phyloP scores from a whole-genome alignment of 2,797 vertebrate genomes.

The Alcedo atthis region DNA sequence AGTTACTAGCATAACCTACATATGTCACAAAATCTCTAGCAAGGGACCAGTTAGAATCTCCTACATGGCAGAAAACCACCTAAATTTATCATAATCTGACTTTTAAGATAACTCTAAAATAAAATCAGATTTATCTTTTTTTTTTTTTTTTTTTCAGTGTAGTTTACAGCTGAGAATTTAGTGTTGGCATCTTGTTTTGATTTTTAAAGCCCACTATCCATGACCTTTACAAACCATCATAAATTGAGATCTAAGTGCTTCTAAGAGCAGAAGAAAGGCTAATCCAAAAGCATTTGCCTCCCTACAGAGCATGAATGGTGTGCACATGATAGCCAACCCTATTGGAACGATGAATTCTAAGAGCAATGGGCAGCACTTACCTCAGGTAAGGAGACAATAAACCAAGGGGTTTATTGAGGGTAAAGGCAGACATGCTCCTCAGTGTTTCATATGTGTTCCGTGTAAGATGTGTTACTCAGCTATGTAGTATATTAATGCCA shows the following conservation, averaged over 20 bases:
- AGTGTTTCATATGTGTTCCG: not conserved
- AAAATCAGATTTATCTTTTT: not conserved
- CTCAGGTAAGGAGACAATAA: slow-evolving; percentile 70
- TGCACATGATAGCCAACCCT: slow-evolving; percentile 71
- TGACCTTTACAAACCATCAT: not conserved
- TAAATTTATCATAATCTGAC: not conserved
- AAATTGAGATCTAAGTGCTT: not conserved
- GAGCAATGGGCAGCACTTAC: slow-evolving; percentile 58
- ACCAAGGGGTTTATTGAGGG: not conserved
- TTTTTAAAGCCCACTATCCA: not conserved
- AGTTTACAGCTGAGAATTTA: not conserved
- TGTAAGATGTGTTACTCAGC: not conserved
- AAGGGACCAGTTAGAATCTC: not conserved
- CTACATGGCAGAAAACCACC: not conserved
- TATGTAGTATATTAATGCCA: not conserved
- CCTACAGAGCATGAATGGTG: slow-evolving; percentile 76
- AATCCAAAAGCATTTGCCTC: slow-evolving; percentile 27
- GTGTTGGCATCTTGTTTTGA: not conserved
- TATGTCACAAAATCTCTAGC: not conserved
- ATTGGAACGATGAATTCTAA: slow-evolving; percentile 52
- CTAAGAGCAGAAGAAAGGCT: not conserved
- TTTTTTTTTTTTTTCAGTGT: not conserved
- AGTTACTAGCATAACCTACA: not conserved
- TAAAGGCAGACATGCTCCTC: not conserved
- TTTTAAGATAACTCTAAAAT: not conserved